Percentiles rank a stretch among this genome's conserved stretches.
phyloP scores from a whole-genome alignment of 2,888 invertebrate species.

The Philonicus albiceps region DNA sequence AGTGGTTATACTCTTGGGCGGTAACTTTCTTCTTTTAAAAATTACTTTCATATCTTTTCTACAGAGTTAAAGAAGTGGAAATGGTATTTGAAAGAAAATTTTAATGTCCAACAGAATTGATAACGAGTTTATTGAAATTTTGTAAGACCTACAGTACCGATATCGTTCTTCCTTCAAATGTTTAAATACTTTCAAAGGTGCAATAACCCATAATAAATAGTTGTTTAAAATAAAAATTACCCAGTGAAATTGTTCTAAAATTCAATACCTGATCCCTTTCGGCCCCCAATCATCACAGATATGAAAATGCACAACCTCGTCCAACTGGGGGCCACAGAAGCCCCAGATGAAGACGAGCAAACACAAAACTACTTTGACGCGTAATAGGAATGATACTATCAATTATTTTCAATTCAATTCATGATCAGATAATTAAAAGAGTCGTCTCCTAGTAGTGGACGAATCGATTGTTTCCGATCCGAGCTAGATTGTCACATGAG shows the following conservation, averaged over 20 bases:
- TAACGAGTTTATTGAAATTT: not conserved
- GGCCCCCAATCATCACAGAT: not conserved
- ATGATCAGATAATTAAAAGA: not conserved
- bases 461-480: constrained; percentile 60
- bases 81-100: not conserved
- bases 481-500: constrained; percentile 77
- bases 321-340: not conserved
- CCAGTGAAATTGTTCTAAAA: not conserved
- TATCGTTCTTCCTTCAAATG: not conserved
- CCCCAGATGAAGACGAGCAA: not conserved
- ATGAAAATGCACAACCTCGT: not conserved
- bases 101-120: not conserved
- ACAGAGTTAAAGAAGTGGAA: not conserved
- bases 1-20: not conserved
- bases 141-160: not conserved
- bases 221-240: not conserved
- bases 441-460: constrained; percentile 52
- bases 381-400: not conserved
- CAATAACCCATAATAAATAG: not conserved
- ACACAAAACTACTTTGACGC: not conserved
- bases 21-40: not conserved
- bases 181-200: not conserved
- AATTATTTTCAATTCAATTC: not conserved
- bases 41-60: not conserved
- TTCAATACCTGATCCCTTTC: not conserved